Base-by-base conservation (phyloP, 2,888 invertebrate genomes). In the Zygaena filipendulae region DNA sequence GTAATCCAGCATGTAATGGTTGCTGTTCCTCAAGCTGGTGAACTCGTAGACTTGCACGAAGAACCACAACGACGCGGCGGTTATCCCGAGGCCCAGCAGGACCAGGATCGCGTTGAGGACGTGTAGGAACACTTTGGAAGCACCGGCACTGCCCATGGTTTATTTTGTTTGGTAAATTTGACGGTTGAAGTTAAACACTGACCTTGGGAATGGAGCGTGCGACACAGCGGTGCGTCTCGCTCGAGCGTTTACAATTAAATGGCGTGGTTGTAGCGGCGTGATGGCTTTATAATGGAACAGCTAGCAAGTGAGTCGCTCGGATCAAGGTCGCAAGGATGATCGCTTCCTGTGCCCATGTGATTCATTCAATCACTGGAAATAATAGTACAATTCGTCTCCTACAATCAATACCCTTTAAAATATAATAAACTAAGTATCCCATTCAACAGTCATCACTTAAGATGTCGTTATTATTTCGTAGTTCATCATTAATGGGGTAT, bases 1-100 rank as follows among this genome's bases (percentile, higher is more conserved):
- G 54, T 71, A 79, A 39, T 79, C 75, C 35, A 77, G 46, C 1
- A 70, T 38, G 16, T 77, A 77, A 29, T 77, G 77, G 47, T 70
- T 71, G 20, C 52, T 43, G 36, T 74, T 71, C 4, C 74, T 43
- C 8, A 74, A 37, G 3, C 49, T 56, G 1, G 68, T 69, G 32
- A 74, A 51, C 23, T 47, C 43, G 38, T 60, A 46, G 4, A 74
- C 49, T 39, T 74, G 61, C 2, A 63, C 50, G 40, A 68, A 72
- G 54, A 63, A 70, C 63, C 72, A 74, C 34, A 72, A 57, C 0
- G 69, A 54, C 0, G 57, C 53, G 1, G 58, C 50, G 2, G 64
- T 54, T 14, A 71, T 42, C 0, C 49, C 62, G 3, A 72, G 30
- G 1, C 62, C 63, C 11, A 72, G 42, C 6, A 71, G 34, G 2